These are phyloP conservation scores for Caerostris darwini DNA, from an alignment of 1,140 invertebrate genomes.

Conservation along the genomic window DNA sequence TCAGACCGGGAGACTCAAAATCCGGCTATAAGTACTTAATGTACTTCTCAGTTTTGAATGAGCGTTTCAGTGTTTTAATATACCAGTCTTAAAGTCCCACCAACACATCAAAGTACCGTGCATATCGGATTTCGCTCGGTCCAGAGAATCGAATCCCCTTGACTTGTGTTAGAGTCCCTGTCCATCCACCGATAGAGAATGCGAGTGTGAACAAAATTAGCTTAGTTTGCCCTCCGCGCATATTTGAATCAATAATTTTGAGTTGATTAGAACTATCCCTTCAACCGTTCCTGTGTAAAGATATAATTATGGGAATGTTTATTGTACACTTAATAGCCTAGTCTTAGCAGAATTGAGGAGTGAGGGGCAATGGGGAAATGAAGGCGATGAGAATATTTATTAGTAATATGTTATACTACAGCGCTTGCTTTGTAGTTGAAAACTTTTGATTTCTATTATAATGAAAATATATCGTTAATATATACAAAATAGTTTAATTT, in stretches of 20 bases:
- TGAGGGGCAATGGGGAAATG: neutral
- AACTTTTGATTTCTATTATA: no score
- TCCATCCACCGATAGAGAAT: neutral
- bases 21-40: no score
- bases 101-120: neutral
- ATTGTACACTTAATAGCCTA: neutral
- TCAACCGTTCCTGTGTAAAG: neutral
- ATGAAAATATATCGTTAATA: no score
- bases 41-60: neutral
- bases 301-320: neutral
- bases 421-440: no score
- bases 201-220: slow-evolving; percentile 30
- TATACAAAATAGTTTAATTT: no score
- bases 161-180: slow-evolving; percentile 20
- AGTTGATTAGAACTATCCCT: slow-evolving; percentile 7
- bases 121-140: neutral
- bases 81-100: neutral
- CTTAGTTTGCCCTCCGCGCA: slow-evolving; percentile 2
- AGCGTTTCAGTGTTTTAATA: slow-evolving; percentile 19
- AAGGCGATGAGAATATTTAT: neutral
- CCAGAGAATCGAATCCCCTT: neutral
- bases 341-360: neutral
- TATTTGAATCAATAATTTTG: slow-evolving; percentile 31
- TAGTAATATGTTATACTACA: neutral
- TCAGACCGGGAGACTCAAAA: neutral